Evolutionary conservation across 2,797 vertebrate species (phyloP).

Genomic region (Squalus acanthias): DNA sequence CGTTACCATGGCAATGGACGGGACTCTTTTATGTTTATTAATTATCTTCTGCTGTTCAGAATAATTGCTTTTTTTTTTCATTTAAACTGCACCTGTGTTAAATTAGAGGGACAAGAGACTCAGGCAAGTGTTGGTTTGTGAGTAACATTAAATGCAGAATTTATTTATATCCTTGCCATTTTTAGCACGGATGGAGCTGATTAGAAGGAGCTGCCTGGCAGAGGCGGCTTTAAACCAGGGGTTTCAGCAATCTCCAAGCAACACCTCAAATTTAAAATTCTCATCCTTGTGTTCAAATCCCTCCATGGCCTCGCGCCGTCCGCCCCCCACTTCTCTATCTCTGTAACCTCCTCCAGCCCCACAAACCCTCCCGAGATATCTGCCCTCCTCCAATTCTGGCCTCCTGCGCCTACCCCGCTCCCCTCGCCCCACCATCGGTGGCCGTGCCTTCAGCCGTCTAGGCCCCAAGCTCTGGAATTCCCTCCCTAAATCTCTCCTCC

Average conservation of each 20-base stretch:
- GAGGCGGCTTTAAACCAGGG: too few species aligned
- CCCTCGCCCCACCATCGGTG: too few species aligned
- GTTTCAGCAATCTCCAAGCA: neutral
- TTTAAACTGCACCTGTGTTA: neutral
- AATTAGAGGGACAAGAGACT: neutral
- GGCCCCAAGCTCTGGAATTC: too few species aligned
- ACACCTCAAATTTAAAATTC: neutral
- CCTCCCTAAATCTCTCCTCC: too few species aligned
- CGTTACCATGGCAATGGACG: neutral
- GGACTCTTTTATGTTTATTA: neutral
- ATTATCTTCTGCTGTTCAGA: neutral
- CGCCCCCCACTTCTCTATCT: neutral
- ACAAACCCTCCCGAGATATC: too few species aligned
- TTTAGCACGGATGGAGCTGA: too few species aligned
- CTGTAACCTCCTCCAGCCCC: neutral
- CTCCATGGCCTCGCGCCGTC: neutral
- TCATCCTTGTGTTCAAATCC: neutral
- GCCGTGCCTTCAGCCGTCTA: too few species aligned
- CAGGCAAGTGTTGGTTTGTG: neutral
- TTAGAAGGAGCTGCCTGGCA: too few species aligned
- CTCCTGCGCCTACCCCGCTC: too few species aligned
- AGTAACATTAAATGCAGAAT: neutral
- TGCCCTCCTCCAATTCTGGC: too few species aligned
- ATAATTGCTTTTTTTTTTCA: neutral
- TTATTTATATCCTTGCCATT: too few species aligned